Conservation (phyloP, 2,797 vertebrate genomes). For the Brotogeris chrysoptera region DNA sequence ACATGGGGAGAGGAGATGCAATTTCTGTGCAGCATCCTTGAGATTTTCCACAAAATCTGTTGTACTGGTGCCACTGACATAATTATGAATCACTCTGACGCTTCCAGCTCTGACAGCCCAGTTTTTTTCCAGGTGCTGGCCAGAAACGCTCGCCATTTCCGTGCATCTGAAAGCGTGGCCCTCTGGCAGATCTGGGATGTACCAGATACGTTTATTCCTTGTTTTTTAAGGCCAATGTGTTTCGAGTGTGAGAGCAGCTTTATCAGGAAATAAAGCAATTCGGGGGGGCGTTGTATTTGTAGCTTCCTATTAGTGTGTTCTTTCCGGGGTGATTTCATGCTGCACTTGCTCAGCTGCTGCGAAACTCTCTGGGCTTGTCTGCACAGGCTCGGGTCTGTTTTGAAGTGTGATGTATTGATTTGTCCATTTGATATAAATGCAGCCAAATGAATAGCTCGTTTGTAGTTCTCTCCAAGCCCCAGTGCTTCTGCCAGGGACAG, state of each 20-base stretch:
- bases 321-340: not conserved
- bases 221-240: fast-evolving
- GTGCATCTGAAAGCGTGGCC: fast-evolving
- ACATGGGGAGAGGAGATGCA: not conserved
- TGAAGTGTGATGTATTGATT: not conserved
- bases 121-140: not conserved
- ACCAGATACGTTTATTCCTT: fast-evolving
- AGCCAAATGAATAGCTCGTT: not conserved
- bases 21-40: not conserved
- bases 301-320: not conserved
- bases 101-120: not conserved
- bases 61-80: not conserved
- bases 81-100: not conserved
- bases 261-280: not conserved
- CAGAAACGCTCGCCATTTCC: not conserved
- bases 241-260: not conserved
- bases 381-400: not conserved
- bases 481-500: fast-evolving
- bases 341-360: not conserved
- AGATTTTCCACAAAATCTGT: not conserved
- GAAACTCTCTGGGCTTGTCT: not conserved
- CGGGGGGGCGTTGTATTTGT: not conserved
- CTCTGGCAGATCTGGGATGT: not conserved
- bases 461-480: not conserved
- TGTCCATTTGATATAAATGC: fast-evolving